phyloP scores from a whole-genome alignment of 2,113 vertebrate genomes.

The Centropus unirufus region DNA sequence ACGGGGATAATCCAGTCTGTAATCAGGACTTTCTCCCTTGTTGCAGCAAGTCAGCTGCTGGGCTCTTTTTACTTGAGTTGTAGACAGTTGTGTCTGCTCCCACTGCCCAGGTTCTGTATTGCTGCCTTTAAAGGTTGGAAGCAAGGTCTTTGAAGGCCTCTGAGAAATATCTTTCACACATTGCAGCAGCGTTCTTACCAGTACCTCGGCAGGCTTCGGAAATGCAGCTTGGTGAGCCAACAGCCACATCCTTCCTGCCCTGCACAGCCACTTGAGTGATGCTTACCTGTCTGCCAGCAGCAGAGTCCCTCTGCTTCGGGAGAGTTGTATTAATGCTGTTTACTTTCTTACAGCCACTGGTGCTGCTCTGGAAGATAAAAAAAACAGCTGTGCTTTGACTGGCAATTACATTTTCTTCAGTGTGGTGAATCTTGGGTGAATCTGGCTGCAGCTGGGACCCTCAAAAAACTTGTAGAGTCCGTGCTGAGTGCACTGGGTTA shows the following conservation, averaged over 20 bases:
- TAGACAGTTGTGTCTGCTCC: not conserved
- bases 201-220: not conserved
- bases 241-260: not conserved
- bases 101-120: not conserved
- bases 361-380: not conserved
- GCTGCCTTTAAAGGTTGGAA: not conserved
- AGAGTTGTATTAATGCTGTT: not conserved
- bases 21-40: not conserved
- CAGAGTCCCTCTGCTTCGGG: not conserved
- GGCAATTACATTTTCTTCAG: not conserved
- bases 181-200: not conserved
- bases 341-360: not conserved
- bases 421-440: not conserved
- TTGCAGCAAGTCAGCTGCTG: not conserved
- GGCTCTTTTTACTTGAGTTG: not conserved
- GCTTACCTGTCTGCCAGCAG: not conserved
- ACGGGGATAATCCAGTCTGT: conserved; percentile 24
- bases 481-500: not conserved
- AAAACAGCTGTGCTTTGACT: not conserved
- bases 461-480: not conserved
- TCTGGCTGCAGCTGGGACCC: not conserved
- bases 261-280: not conserved
- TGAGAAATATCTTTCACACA: not conserved
- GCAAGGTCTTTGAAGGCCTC: not conserved
- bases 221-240: not conserved